These are phyloP conservation scores for Neuroscelio doddi DNA, from an alignment of 2,888 invertebrate genomes.

Conservation along the genomic window DNA sequence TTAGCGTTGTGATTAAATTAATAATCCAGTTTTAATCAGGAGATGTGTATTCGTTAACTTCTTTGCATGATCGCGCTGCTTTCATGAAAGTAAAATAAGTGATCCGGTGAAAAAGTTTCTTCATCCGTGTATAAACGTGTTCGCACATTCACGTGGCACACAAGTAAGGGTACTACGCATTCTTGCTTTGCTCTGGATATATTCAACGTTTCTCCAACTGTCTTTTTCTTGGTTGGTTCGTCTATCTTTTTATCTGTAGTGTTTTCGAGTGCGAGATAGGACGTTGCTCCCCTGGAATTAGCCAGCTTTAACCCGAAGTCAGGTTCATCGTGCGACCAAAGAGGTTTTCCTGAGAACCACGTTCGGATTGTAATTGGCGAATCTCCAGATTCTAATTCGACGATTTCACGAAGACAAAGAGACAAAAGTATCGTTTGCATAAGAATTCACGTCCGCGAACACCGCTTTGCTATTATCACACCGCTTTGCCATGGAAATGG, in stretches of 20 bases:
- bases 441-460: not conserved
- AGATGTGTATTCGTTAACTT: too few species aligned
- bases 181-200: constrained; percentile 19
- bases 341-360: constrained; percentile 39
- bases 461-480: too few species aligned
- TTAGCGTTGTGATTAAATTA: too few species aligned
- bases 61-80: too few species aligned
- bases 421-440: constrained; percentile 4
- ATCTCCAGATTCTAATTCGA: constrained; percentile 48
- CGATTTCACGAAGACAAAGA: constrained; percentile 27
- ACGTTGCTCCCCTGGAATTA: constrained; percentile 53
- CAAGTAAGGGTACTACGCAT: too few species aligned
- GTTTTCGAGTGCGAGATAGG: constrained; percentile 52
- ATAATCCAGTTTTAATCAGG: too few species aligned
- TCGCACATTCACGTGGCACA: too few species aligned
- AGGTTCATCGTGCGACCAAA: constrained; percentile 42
- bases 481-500: too few species aligned
- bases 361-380: constrained; percentile 51
- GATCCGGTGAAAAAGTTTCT: too few species aligned
- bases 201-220: constrained; percentile 9
- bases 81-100: too few species aligned
- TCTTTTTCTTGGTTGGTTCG: constrained; percentile 30
- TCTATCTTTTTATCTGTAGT: constrained; percentile 33
- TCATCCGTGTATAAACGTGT: too few species aligned
- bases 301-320: constrained; percentile 41